Conservation (phyloP, 2,113 vertebrate species). For the Aythya baeri region DNA sequence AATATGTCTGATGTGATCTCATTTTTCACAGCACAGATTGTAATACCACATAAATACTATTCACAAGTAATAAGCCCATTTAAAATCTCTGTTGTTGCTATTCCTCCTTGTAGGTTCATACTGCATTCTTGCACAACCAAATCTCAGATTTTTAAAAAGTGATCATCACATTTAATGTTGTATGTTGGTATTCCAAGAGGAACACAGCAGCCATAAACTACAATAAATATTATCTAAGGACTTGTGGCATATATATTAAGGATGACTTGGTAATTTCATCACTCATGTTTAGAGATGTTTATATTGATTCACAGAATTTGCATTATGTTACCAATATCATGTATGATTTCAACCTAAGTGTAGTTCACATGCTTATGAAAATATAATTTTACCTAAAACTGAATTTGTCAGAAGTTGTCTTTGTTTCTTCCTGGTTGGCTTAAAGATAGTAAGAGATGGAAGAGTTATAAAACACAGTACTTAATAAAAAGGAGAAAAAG, state of each 20-base stretch:
- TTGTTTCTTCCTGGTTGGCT: background rate
- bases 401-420: background rate
- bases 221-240: background rate
- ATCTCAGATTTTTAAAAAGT: background rate
- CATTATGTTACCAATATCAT: background rate
- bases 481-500: background rate
- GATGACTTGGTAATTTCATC: accelerated
- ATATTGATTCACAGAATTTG: background rate
- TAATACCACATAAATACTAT: background rate
- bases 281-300: background rate
- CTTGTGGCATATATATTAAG: background rate
- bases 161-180: background rate
- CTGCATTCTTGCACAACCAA: background rate
- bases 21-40: background rate
- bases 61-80: background rate
- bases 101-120: background rate
- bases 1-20: background rate
- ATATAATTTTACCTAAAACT: background rate
- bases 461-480: background rate
- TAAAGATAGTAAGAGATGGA: background rate
- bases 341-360: background rate
- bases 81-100: background rate
- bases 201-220: background rate
- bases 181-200: background rate
- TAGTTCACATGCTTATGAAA: background rate